Percentiles rank a stretch among this genome's conserved stretches.
Evolutionary conservation across 2,113 vertebrate species (phyloP).

Genomic region (Tauraco erythrolophus): DNA sequence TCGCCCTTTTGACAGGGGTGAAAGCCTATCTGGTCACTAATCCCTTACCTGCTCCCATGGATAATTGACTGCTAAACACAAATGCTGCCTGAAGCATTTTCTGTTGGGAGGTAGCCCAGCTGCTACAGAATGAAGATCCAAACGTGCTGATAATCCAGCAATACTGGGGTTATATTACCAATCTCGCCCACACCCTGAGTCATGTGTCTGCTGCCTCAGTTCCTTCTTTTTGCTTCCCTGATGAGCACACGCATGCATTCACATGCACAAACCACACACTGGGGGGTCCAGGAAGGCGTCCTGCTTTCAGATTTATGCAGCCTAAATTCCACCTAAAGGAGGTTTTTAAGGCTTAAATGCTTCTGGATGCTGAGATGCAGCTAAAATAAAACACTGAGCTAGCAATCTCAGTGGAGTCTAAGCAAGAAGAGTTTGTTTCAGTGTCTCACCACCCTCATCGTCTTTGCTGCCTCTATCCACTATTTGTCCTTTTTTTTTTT

Average conservation of each 20-base stretch:
- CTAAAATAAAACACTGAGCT: background rate
- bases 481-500: background rate
- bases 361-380: background rate
- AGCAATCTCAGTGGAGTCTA: background rate
- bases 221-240: constrained; percentile 42
- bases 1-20: background rate
- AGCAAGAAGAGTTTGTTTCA: background rate
- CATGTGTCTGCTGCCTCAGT: constrained; percentile 49
- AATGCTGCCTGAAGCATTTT: background rate
- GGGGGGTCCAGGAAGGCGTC: background rate
- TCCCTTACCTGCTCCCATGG: constrained; percentile 35
- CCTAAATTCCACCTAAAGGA: background rate
- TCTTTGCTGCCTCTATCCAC: background rate
- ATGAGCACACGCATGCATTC: background rate
- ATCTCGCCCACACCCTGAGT: background rate
- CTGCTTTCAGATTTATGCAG: background rate
- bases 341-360: background rate
- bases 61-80: background rate
- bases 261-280: background rate
- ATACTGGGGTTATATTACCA: background rate
- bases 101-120: constrained; percentile 27
- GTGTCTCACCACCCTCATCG: background rate
- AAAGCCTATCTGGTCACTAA: constrained; percentile 35
- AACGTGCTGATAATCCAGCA: constrained; percentile 1
- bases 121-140: constrained; percentile 4